phyloP scores from a whole-genome alignment of 2,797 vertebrate species.

The Myripristis murdjan region DNA sequence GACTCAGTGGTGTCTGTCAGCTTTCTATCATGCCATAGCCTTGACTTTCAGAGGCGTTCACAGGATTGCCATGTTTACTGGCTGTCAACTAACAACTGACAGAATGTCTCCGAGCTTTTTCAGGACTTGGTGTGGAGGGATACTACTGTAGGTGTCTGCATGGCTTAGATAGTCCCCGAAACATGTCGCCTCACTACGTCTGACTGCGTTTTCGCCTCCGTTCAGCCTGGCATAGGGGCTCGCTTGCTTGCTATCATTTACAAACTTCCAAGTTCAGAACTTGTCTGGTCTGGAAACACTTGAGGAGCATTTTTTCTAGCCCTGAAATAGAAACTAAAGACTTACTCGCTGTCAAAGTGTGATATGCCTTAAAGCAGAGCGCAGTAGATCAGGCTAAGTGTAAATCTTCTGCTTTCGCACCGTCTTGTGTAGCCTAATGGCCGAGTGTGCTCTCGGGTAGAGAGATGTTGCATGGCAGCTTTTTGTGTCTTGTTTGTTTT shows the following conservation, averaged over 20 bases:
- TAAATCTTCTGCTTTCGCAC: conserved; percentile 56
- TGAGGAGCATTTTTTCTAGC: conserved; percentile 61
- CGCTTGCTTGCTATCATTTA: conserved; percentile 56
- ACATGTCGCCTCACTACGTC: conserved; percentile 1
- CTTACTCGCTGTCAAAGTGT: conserved; percentile 69
- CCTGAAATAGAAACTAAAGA: conserved; percentile 45
- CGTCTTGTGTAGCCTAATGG: conserved; percentile 26
- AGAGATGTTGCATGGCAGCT: conserved; percentile 69
- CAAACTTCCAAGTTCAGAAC: conserved; percentile 38
- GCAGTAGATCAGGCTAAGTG: conserved; percentile 61
- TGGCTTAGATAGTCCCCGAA: conserved; percentile 28
- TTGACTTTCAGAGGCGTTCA: conserved; percentile 11
- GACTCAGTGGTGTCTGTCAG: conserved; percentile 44
- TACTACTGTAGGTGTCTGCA: conserved; percentile 38
- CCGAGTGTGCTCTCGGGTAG: conserved; percentile 46
- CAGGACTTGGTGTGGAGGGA: conserved; percentile 8
- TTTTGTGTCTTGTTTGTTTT: conserved; percentile 62
- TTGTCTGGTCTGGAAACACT: conserved; percentile 67
- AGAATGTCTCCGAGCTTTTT: conserved; percentile 32
- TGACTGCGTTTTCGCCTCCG: neutral
- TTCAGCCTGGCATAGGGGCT: conserved; percentile 33
- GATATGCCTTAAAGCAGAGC: conserved; percentile 67
- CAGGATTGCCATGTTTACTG: conserved; percentile 39
- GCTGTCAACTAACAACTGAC: conserved; percentile 67
- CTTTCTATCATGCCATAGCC: conserved; percentile 15